phyloP scores from a whole-genome alignment of 2,797 vertebrate genomes.

The Characodon lateralis region DNA sequence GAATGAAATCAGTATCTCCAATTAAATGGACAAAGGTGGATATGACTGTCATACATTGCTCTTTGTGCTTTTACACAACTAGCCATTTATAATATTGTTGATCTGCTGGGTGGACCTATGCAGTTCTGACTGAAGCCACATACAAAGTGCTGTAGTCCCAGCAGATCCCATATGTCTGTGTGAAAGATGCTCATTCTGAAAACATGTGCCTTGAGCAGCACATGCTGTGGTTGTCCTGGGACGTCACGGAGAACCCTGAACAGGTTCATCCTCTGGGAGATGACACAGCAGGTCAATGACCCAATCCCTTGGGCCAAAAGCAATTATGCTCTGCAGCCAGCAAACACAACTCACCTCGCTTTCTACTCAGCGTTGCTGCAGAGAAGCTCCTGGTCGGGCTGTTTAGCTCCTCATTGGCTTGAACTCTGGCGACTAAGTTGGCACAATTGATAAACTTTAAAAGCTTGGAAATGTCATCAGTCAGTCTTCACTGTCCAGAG shows the following conservation, averaged over 20 bases:
- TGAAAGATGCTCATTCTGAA: constrained; percentile 1
- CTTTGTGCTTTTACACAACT: neutral
- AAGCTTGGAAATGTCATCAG: neutral
- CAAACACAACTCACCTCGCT: constrained; percentile 26
- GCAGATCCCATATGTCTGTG: neutral
- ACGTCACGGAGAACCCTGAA: constrained; percentile 6
- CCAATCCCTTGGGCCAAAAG: constrained; percentile 41
- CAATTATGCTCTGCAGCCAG: constrained; percentile 36
- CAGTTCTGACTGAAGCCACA: neutral
- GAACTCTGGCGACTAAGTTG: neutral
- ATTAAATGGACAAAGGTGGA: neutral
- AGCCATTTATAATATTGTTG: neutral
- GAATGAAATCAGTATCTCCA: neutral
- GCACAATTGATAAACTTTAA: constrained; percentile 32
- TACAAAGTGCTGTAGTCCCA: neutral
- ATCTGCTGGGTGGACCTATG: neutral
- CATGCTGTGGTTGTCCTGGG: constrained; percentile 11
- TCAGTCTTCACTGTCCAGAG: neutral
- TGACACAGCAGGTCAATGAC: constrained; percentile 44
- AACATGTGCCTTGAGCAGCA: constrained; percentile 39
- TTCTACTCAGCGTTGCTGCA: constrained; percentile 18
- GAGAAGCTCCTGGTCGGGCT: neutral
- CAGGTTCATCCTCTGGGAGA: constrained; percentile 35
- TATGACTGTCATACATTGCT: too few species aligned
- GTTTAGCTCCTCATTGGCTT: constrained; percentile 16